Evolutionary conservation across 2,113 vertebrate species (phyloP).

Genomic region (Spea bombifrons): DNA sequence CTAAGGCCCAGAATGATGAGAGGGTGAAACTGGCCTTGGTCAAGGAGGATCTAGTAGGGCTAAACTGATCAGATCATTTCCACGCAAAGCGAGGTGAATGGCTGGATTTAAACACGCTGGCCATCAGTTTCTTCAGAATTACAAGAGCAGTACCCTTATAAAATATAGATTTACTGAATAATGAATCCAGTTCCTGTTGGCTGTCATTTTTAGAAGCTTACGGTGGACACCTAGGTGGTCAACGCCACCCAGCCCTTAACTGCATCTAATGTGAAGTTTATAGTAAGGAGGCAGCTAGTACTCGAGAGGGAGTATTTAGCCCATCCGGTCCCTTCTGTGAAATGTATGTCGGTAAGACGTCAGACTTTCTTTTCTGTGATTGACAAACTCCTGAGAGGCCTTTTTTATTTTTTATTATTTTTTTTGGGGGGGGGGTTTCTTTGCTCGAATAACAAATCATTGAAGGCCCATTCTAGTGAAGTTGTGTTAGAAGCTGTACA

Average conservation of each 20-base stretch:
- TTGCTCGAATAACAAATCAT: neutral
- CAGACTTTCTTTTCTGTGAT: constrained; percentile 4
- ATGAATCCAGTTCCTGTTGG: constrained; percentile 10
- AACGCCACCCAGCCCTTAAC: constrained; percentile 20
- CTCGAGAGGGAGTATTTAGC: constrained; percentile 15
- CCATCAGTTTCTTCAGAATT: constrained; percentile 24
- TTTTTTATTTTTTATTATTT: neutral
- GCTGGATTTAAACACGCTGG: constrained; percentile 25
- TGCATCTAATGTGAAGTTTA: constrained; percentile 7
- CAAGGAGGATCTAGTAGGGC: neutral
- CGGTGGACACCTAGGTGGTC: constrained; percentile 7
- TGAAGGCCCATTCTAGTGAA: neutral
- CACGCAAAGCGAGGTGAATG: constrained; percentile 20
- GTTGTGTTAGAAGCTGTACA: neutral
- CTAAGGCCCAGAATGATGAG: neutral
- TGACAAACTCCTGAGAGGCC: constrained; percentile 24
- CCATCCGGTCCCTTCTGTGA: constrained; percentile 13
- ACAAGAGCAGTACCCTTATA: constrained; percentile 18
- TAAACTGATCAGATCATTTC: constrained; percentile 18
- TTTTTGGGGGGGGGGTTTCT: rapidly evolving
- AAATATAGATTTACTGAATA: constrained; percentile 25
- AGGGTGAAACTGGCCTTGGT: neutral
- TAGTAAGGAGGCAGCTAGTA: constrained; percentile 5
- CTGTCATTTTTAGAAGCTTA: constrained; percentile 26
- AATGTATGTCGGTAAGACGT: neutral